Conservation (phyloP, 2,113 vertebrate species). For the Caracal caracal region DNA sequence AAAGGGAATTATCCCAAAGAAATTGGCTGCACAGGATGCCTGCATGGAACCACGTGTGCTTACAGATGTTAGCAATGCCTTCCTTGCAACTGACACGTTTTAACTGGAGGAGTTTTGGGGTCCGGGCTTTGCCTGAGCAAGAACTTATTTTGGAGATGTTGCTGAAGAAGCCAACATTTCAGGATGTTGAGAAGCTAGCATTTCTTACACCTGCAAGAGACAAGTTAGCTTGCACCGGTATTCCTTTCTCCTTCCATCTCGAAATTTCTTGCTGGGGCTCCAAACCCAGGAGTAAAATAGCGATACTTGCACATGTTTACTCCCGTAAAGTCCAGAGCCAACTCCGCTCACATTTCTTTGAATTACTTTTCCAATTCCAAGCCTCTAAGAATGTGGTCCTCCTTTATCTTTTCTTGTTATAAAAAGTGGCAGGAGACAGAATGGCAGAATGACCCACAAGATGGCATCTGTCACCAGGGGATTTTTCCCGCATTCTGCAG, state of each 20-base stretch:
- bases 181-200: constrained; percentile 65
- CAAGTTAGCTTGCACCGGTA: constrained; percentile 53
- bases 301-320: constrained; percentile 72
- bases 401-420: constrained; percentile 91
- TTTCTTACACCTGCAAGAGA: constrained; percentile 63
- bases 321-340: constrained; percentile 76
- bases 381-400: constrained; percentile 81
- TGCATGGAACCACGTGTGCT: neutral
- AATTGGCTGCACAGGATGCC: neutral
- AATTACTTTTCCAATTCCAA: constrained; percentile 85
- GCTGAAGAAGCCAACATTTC: constrained; percentile 76
- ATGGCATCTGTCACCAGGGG: constrained; percentile 98
- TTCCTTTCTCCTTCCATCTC: constrained; percentile 57
- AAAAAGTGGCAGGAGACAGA: constrained; percentile 98
- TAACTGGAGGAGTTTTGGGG: constrained; percentile 72
- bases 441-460: constrained; percentile 98
- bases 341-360: constrained; percentile 83
- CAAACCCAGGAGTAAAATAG: constrained; percentile 72
- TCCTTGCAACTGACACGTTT: constrained; percentile 72
- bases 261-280: constrained; percentile 77
- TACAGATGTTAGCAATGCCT: constrained; percentile 39
- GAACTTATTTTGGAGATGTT: constrained; percentile 78
- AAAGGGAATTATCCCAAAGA: constrained; percentile 3
- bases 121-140: constrained; percentile 65
- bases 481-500: constrained; percentile 95